phyloP scores from a whole-genome alignment of 2,113 vertebrate species.

The Oceanites oceanicus region DNA sequence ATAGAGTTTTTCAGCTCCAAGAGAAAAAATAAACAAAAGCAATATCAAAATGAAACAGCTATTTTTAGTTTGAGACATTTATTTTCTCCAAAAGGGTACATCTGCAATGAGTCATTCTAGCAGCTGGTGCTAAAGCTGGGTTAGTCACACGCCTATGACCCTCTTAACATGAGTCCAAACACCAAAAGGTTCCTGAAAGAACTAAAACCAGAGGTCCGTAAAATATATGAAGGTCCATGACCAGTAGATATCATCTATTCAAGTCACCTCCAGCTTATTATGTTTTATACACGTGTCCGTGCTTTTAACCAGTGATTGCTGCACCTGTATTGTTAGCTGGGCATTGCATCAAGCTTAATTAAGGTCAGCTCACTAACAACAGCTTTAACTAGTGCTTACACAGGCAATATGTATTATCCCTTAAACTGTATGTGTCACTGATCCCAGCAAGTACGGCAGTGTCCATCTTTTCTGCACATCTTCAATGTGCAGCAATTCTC shows the following conservation, averaged over 20 bases:
- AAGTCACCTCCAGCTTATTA: background rate
- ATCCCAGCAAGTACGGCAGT: background rate
- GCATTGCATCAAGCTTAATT: background rate
- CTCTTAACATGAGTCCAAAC: background rate
- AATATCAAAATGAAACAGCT: background rate
- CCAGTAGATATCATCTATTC: background rate
- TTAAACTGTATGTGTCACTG: background rate
- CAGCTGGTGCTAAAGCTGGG: background rate
- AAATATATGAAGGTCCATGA: background rate
- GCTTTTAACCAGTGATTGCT: background rate
- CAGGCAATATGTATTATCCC: background rate
- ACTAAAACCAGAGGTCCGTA: background rate
- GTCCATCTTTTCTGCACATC: background rate
- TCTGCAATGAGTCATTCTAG: background rate
- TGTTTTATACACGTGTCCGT: fast-evolving
- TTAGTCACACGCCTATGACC: background rate
- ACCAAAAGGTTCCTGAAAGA: background rate
- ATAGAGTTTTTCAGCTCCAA: background rate
- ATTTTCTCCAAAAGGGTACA: background rate
- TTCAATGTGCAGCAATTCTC: background rate
- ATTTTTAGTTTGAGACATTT: background rate
- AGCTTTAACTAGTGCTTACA: background rate
- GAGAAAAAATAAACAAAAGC: background rate
- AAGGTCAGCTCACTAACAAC: background rate
- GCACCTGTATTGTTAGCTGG: background rate